Base-by-base conservation (phyloP, 1,140 invertebrate genomes). In the Zaprionus vittiger region DNA sequence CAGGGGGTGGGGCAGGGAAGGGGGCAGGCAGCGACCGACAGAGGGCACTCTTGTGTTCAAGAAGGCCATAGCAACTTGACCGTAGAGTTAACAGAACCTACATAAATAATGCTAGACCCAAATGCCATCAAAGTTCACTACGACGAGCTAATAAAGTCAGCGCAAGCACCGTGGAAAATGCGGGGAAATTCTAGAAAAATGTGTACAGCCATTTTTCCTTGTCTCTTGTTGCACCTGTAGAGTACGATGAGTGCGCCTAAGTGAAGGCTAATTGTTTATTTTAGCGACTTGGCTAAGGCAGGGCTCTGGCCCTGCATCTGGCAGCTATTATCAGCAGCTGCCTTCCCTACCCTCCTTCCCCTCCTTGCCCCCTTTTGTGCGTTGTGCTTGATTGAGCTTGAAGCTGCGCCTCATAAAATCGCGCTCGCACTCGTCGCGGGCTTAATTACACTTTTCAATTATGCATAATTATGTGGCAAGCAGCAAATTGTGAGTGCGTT, bases 381-480 rank as follows among this genome's bases (percentile, higher is more conserved):
- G 47, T 72, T 76, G 41, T 71, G 84, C 80, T 77, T 87, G 83
- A 87, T 87, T 83, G 84, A 89, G 83, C 84, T 73, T 59, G 76
- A 72, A 80, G 84, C 73, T 75, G 77, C 77, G 83, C 72, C 83
- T 80, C 83, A 83, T 86, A 87, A 83, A 86, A 57, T 87, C 77
- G 54, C 52, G 57, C 38, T 17, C 34, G 34, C 63, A 63, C 54
- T 41, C n/a, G 68, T 82, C 77, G 49, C 56, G 57, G 57, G 63
- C 84, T 74, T 87, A 87, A 87, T 87, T 87, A 87, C 84, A 79
- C 80, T 83, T 87, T 87, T 87, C 84, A 87, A 87, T 87, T 87
- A 89, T 87, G 83, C 84, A 87, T 87, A 87, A 87, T 87, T 87
- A 89, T 89, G 81, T 89, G 84, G 79, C 83, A 67, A 74, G 71